phyloP scores from a whole-genome alignment of 2,113 vertebrate genomes.

The Rafetus swinhoei region DNA sequence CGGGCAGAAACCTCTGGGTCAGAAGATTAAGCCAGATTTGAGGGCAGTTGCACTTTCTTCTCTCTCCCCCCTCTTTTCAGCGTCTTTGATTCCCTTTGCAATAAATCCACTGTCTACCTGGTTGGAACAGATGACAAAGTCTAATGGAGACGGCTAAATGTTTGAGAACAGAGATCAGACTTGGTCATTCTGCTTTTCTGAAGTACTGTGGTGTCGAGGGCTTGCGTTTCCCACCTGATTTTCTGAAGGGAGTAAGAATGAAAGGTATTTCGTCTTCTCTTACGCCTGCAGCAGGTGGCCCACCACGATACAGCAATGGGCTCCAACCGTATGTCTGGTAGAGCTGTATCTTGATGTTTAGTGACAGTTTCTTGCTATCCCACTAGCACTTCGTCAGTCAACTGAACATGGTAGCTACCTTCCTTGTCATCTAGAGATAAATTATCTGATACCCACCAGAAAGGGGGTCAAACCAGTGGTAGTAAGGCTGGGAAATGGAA shows the following conservation, averaged over 20 bases:
- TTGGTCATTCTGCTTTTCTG: not conserved
- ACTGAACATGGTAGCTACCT: not conserved
- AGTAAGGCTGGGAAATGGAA: not conserved
- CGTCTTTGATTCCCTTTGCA: not conserved
- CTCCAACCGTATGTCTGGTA: not conserved
- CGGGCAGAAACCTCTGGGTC: not conserved
- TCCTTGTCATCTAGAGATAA: not conserved
- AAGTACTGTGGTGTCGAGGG: not conserved
- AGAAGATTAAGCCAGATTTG: not conserved
- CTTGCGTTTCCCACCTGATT: not conserved
- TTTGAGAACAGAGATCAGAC: not conserved
- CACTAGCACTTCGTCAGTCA: too few relatives aligned
- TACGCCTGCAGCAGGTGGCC: not conserved
- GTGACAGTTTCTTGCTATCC: too few relatives aligned
- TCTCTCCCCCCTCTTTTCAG: not conserved
- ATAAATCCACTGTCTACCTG: not conserved
- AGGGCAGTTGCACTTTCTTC: not conserved
- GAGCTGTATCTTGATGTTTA: not conserved
- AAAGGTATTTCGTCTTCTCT: not conserved
- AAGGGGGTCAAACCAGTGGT: not conserved
- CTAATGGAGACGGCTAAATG: not conserved
- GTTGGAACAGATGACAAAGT: not conserved
- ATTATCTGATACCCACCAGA: not conserved
- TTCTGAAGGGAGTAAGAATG: not conserved
- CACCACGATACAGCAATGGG: not conserved